These are phyloP conservation scores for Galerucella calmariensis DNA, from an alignment of 2,888 invertebrate species.

Conservation along the genomic window DNA sequence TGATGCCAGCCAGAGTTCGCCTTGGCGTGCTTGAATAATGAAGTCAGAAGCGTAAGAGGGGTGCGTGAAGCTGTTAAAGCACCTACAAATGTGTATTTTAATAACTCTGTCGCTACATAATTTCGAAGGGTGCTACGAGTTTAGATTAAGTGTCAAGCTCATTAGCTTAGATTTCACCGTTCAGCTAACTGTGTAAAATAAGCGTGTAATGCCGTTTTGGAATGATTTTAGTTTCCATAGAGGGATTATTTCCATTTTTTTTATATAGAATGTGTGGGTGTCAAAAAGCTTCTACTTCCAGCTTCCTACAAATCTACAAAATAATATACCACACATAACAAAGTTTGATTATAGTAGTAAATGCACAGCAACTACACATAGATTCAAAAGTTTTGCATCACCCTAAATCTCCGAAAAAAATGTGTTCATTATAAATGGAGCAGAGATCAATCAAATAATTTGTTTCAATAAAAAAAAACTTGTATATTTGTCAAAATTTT, in stretches of 20 bases:
- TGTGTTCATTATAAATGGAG: too few species aligned
- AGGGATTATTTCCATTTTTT: background rate
- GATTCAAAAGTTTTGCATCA: too few species aligned
- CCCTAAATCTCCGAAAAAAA: too few species aligned
- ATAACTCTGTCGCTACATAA: constrained; percentile 44
- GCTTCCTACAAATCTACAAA: too few species aligned
- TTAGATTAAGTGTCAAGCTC: constrained; percentile 43
- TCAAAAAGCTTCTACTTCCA: too few species aligned
- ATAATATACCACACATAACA: too few species aligned
- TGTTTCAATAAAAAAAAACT: too few species aligned
- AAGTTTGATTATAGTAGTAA: too few species aligned
- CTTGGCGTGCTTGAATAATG: constrained; percentile 37
- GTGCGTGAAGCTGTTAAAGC: constrained; percentile 37
- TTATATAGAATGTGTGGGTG: too few species aligned
- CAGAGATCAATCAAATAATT: too few species aligned
- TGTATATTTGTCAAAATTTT: too few species aligned
- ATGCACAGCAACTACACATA: too few species aligned
- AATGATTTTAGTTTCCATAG: constrained; percentile 25
- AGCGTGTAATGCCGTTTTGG: constrained; percentile 30
- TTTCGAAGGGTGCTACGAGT: constrained; percentile 38
- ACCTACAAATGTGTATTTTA: constrained; percentile 43
- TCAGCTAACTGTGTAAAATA: constrained; percentile 37
- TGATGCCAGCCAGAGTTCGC: constrained; percentile 14
- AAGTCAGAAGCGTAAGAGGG: constrained; percentile 25
- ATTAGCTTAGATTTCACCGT: constrained; percentile 41